phyloP scores from a whole-genome alignment of 2,888 invertebrate genomes.

The Melangyna quadrimaculata region DNA sequence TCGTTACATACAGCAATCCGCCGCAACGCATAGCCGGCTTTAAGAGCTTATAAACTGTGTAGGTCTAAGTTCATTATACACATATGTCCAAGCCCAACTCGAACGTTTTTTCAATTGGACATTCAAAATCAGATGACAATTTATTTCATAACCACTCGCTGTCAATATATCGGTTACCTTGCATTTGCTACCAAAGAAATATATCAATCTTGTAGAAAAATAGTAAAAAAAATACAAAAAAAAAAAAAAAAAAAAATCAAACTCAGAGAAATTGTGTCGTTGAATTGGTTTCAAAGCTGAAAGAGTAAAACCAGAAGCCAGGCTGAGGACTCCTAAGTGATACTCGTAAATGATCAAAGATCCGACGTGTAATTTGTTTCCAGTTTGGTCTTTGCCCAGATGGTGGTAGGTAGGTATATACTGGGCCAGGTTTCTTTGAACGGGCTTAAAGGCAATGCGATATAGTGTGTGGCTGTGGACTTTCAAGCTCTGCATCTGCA shows the following conservation, averaged over 20 bases:
- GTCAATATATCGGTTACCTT: constrained; percentile 54
- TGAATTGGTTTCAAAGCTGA: constrained; percentile 39
- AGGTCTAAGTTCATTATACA: constrained; percentile 26
- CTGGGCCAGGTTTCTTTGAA: not conserved
- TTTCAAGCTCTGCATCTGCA: not conserved
- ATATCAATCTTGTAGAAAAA: constrained; percentile 29
- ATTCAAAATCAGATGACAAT: constrained; percentile 66
- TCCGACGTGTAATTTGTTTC: constrained; percentile 68
- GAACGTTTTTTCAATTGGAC: constrained; percentile 45
- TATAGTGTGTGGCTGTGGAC: too few species aligned
- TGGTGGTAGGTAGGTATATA: not conserved
- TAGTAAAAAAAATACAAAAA: not conserved
- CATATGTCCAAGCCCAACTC: constrained; percentile 36
- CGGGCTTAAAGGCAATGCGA: not conserved
- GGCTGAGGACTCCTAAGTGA: constrained; percentile 43
- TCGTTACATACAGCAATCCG: constrained; percentile 18
- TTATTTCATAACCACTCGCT: constrained; percentile 67
- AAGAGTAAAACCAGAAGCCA: constrained; percentile 68
- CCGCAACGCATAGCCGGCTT: not conserved
- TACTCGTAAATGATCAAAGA: constrained; percentile 68
- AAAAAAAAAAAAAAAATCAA: not conserved
- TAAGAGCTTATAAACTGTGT: not conserved
- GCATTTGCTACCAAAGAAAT: constrained; percentile 36
- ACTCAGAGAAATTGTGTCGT: constrained; percentile 42
- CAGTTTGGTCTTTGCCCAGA: constrained; percentile 59